Conservation (phyloP, 2,797 vertebrate genomes). For the Enteromius anoplus region DNA sequence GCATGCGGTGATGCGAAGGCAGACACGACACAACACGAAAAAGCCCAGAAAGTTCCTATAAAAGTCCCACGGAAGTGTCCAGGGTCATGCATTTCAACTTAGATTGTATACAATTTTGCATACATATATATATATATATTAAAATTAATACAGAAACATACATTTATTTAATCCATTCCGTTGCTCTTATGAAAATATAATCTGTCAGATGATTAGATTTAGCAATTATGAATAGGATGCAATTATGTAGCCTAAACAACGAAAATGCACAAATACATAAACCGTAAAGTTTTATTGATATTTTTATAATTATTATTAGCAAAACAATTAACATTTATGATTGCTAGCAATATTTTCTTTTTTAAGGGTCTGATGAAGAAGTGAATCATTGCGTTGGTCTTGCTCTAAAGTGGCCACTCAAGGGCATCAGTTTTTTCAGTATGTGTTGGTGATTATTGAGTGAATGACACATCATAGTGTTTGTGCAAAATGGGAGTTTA, state of each 20-base stretch:
- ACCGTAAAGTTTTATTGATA: background rate
- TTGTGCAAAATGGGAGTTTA: background rate
- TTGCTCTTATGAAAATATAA: background rate
- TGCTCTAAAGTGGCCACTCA: background rate
- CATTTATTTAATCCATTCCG: no score
- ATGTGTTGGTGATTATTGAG: background rate
- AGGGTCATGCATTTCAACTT: background rate
- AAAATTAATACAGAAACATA: no score
- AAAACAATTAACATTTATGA: background rate
- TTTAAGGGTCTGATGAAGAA: background rate
- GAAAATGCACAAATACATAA: background rate
- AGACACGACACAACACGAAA: background rate
- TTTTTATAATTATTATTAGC: background rate
- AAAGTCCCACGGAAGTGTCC: slow-evolving; percentile 39
- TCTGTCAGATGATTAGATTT: background rate
- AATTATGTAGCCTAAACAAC: background rate
- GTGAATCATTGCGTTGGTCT: background rate
- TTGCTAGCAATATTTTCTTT: background rate
- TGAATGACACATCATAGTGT: background rate
- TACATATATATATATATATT: background rate
- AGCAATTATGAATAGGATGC: background rate
- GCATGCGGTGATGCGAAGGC: slow-evolving; percentile 5
- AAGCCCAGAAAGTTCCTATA: background rate
- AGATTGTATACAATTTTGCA: background rate
- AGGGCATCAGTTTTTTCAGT: background rate